Evolutionary conservation across 2,797 vertebrate species (phyloP), one percentile per base, ranked within the genome.

Genomic region (Hybognathus amarus): DNA sequence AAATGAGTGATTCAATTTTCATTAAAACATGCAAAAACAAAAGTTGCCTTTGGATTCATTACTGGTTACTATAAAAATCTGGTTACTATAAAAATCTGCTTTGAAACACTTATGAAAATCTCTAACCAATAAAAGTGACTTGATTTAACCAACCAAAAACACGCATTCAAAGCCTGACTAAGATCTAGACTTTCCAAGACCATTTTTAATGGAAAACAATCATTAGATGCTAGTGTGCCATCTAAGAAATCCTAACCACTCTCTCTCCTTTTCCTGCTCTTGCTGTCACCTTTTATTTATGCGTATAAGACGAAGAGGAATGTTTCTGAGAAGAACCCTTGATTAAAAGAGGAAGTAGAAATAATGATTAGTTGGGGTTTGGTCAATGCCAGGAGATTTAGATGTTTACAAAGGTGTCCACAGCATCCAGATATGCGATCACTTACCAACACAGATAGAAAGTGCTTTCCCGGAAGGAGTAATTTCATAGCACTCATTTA

Each of bases 401-500:
- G 85, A 86, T 67, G 88, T 86, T 89, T 86, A 86, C 83, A 86
- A 83, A 89, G 84, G 88, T 80, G 84, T 87, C 86, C 69, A 42
- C 67, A 88, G 50, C 77, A 52, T 74, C 66, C 81, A 56, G 70
- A 80, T 82, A 80, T 82, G 78, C 59, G 86, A 88, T 88, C 83
- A 75, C 79, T 88, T 89, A 83, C 87, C 85, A 89, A 82, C 83
- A 84, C 70, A 79, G 79, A 83, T 54, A 84, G 80, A 83, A 85
- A 87, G 76, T 68, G 77, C 87, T 67, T 87, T 87, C 83, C 87
- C 80, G 85, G 84, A 89, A 90, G 78, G 74, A 78, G 80, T 86
- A 59, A 82, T 89, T 89, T 83, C 84, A 82, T 71, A 76, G 82
- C 82, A 81, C 87, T 89, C 87, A 90, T 90, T 88, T 89, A 90